These are phyloP conservation scores for Toxotes lorentzi DNA, from an alignment of 2,797 vertebrate species.

Conservation along the genomic window DNA sequence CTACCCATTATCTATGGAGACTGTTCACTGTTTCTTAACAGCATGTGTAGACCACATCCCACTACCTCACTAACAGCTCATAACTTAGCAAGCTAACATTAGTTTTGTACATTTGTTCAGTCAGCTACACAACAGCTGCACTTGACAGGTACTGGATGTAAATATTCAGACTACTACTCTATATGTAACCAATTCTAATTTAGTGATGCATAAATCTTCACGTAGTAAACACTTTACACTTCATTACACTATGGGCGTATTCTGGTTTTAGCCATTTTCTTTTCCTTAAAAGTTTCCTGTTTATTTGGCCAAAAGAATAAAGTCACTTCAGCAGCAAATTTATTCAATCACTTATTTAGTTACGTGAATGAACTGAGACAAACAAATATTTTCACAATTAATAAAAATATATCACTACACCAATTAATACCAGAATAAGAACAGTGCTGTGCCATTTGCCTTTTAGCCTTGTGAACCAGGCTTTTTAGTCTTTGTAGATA, in stretches of 20 bases:
- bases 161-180: too few species aligned
- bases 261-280: too few species aligned
- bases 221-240: too few species aligned
- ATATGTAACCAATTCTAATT: too few species aligned
- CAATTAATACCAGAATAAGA: neutral
- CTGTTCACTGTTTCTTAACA: neutral
- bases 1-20: neutral
- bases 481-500: slow-evolving; percentile 23
- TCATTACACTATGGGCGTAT: too few species aligned
- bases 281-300: too few species aligned
- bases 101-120: neutral
- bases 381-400: neutral
- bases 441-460: neutral
- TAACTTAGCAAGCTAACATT: neutral
- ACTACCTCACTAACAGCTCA: neutral
- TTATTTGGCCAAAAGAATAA: neutral
- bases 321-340: neutral
- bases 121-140: neutral
- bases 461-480: slow-evolving; percentile 5
- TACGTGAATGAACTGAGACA: neutral
- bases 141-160: neutral
- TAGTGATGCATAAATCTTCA: too few species aligned
- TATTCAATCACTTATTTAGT: neutral
- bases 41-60: neutral
- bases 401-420: neutral